phyloP scores from a whole-genome alignment of 2,888 invertebrate genomes.

The Drosophila monieri region DNA sequence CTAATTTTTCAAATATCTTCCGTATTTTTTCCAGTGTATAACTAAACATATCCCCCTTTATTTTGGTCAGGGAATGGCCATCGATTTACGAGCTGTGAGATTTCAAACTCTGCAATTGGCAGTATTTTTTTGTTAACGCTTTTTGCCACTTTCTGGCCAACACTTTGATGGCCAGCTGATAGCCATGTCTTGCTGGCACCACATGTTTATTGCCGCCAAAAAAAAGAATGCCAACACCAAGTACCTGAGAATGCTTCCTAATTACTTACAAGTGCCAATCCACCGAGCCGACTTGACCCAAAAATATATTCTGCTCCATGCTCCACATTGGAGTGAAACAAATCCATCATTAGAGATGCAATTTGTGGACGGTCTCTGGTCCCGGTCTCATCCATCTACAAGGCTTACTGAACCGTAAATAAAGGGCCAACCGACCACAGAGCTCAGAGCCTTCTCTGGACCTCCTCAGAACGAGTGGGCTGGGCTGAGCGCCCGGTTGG shows the following conservation, averaged over 20 bases:
- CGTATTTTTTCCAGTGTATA: background rate
- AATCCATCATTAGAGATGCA: slow-evolving; percentile 40
- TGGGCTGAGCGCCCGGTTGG: background rate
- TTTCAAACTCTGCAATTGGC: slow-evolving; percentile 64
- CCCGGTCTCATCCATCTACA: slow-evolving; percentile 13
- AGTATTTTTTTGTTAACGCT: slow-evolving; percentile 27
- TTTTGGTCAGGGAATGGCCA: slow-evolving; percentile 37
- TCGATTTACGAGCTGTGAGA: slow-evolving; percentile 76
- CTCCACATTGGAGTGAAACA: slow-evolving; percentile 33
- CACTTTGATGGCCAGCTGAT: slow-evolving; percentile 59
- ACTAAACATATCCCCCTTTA: slow-evolving; percentile 15
- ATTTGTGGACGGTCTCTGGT: slow-evolving; percentile 25
- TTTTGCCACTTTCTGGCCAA: slow-evolving; percentile 21
- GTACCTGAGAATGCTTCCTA: slow-evolving; percentile 21
- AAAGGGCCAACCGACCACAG: slow-evolving; percentile 43
- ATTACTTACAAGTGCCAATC: slow-evolving; percentile 37
- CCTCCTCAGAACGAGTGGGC: slow-evolving; percentile 20
- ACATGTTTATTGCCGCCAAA: slow-evolving; percentile 21
- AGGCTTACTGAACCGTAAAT: slow-evolving; percentile 24
- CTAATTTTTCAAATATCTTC: too few species aligned
- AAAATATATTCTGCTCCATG: slow-evolving; percentile 1
- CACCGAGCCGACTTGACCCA: slow-evolving; percentile 14
- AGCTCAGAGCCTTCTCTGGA: slow-evolving; percentile 1
- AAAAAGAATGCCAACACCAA: background rate
- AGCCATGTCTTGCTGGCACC: slow-evolving; percentile 26